Percentiles rank a stretch among this genome's conserved stretches.
These are phyloP conservation scores for Drosophila siamana DNA, from an alignment of 2,888 invertebrate species.

Conservation along the genomic window DNA sequence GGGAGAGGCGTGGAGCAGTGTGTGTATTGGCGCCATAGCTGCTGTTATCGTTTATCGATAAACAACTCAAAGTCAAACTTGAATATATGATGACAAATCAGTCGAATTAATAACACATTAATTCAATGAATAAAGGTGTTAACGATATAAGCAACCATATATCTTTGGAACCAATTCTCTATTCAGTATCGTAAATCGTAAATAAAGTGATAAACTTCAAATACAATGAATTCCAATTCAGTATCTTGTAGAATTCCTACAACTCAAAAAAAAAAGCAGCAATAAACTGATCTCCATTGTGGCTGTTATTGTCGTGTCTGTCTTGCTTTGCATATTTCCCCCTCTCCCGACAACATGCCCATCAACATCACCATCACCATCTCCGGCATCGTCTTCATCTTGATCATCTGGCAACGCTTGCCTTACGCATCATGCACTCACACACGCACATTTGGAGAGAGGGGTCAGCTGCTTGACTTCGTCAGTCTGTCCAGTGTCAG, in stretches of 20 bases:
- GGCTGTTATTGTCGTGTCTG: slow-evolving; percentile 21
- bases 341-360: neutral
- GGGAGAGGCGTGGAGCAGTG: neutral
- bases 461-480: slow-evolving; percentile 40
- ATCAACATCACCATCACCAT: neutral
- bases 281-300: slow-evolving; percentile 25
- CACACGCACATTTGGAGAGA: slow-evolving; percentile 27
- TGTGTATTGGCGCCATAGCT: neutral
- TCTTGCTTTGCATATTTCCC: slow-evolving; percentile 27
- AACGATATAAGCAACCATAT: neutral
- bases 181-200: neutral
- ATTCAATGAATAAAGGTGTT: slow-evolving; percentile 1
- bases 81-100: neutral
- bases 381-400: slow-evolving; percentile 12
- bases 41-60: slow-evolving; percentile 11
- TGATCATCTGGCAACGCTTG: slow-evolving; percentile 17
- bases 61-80: neutral
- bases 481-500: slow-evolving; percentile 1
- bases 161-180: neutral
- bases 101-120: neutral
- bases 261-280: slow-evolving; percentile 11
- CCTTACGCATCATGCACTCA: slow-evolving; percentile 29
- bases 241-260: slow-evolving; percentile 3
- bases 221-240: slow-evolving; percentile 37
- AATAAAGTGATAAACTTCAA: neutral